Base-by-base conservation (phyloP, 2,113 vertebrate species). In the Coracopsis vasa region DNA sequence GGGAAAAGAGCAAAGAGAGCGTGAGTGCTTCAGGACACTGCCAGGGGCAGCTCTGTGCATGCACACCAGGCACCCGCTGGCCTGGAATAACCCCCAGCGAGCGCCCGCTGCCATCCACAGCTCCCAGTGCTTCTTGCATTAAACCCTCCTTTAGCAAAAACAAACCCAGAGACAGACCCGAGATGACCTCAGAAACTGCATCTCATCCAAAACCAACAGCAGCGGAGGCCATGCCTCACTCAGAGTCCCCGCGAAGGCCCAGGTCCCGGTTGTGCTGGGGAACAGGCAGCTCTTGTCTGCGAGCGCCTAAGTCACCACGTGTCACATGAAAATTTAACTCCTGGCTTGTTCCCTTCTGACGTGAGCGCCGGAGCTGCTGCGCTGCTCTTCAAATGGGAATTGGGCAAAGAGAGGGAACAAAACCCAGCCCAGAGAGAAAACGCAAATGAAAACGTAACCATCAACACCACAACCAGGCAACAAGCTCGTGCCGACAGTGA, bases 311-410 rank as follows among this genome's bases (percentile, higher is more conserved):
- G n/a, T 87, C 94, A 47, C 77, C 20, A 5, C 0, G 5, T 16
- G 42, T 31, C 42, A 13, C 72, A 75, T 80, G 58, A 84, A 94
- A 92, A 85, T 79, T 79, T 89, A 94, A 96, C 90, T 95, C 94
- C 88, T 69, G 69, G 2, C 39, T 90, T 31, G 47, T 47, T 90
- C 73, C 33, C 90, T 37, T 39, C 39, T 78, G 66, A 25, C 42
- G 37, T 3, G 41, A 74, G 41, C 0, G 42, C 60, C 56, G 93
- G 92, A 89, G 44, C 69, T 56, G 47, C 67, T 60, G 86, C 93
- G 53, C 67, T 80, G 71, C 71, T 74, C 78, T 91, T 84, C 64
- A 86, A 91, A 89, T 33, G 79, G 71, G 77, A 73, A 72, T 88
- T 80, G 72, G 28, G 7, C 0, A 3, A 73, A 54, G 54, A 56